Base-by-base conservation (phyloP, 2,888 invertebrate genomes). In the Phengaris arion region DNA sequence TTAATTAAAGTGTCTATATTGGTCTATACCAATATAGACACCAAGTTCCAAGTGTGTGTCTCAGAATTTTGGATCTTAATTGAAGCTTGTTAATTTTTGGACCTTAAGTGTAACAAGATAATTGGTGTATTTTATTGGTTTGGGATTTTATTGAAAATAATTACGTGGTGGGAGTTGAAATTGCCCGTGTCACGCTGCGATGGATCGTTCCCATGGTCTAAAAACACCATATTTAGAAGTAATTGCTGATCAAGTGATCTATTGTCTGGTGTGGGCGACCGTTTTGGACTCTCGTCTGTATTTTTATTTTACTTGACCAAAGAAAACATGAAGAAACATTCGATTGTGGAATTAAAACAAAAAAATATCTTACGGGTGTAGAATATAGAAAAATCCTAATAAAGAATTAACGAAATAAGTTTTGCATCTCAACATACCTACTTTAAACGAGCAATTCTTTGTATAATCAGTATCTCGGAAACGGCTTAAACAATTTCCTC, bases 141-240 rank as follows among this genome's bases (percentile, higher is more conserved):
- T 48, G 22, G 54, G 6, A 54, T 15, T 64, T 12, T 15, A 76
- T 77, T 75, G 59, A 15, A 69, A 57, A 74, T 76, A 77, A 79
- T 79, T 75, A 48, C 9, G 9, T 35, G 9, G 88, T 87, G 83
- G 87, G 88, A 15, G 70, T 12, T 10, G 12, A n/a, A 48, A 48
- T 48, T 48, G 70, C 54, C 83, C 22, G 22, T 72, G 35, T 12
- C 22, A 52, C 52, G 35, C 72, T 52, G 35, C 35, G 52, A 22
- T 12, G 12, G 64, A 64, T 13, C 12, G 35, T 78, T 83, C 83
- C 81, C 82, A 84, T 83, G 77, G 77, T 75, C 83, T 80, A 79
- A 82, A 22, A 83, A 81, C 80, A 74, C 87, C 87, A 77, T 83
- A 81, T 86, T 85, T 82, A 87, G 88, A 54, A 54, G 10, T 13